These are phyloP conservation scores for Limulus polyphemus DNA, from an alignment of 2,888 invertebrate species.

Conservation along the genomic window DNA sequence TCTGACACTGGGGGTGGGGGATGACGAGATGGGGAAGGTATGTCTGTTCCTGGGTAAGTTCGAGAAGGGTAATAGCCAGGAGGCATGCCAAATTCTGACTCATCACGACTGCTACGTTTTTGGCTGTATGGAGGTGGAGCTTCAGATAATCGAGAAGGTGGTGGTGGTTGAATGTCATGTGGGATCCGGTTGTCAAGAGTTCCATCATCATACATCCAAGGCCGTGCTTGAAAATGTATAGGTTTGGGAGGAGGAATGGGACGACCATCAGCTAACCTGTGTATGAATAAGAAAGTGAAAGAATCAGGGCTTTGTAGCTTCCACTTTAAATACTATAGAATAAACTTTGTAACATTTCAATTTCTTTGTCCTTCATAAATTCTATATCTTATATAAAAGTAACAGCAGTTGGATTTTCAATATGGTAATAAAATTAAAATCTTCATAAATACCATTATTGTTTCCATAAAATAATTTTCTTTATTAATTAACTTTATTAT, in stretches of 20 bases:
- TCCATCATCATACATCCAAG: conserved; percentile 30
- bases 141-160: conserved; percentile 11
- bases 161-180: conserved; percentile 7
- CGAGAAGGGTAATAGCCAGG: conserved; percentile 23
- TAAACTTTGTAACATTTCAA: not conserved
- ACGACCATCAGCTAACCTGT: conserved; percentile 22
- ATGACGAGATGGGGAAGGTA: conserved; percentile 25
- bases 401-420: not conserved
- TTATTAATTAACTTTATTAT: too few relatives aligned
- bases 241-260: conserved; percentile 87
- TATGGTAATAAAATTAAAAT: too few relatives aligned
- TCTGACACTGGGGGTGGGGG: conserved; percentile 13
- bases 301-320: not conserved
- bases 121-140: conserved; percentile 11
- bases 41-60: conserved; percentile 15
- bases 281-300: not conserved
- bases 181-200: conserved; percentile 16
- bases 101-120: conserved; percentile 19
- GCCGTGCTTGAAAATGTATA: conserved; percentile 72
- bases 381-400: not conserved
- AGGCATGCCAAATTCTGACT: conserved; percentile 16
- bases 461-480: too few relatives aligned
- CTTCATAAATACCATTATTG: too few relatives aligned
- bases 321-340: not conserved
- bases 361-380: not conserved